Percentiles rank a stretch among this genome's conserved stretches.
Conservation (phyloP, 2,888 invertebrate species). For the Leptothorax acervorum region DNA sequence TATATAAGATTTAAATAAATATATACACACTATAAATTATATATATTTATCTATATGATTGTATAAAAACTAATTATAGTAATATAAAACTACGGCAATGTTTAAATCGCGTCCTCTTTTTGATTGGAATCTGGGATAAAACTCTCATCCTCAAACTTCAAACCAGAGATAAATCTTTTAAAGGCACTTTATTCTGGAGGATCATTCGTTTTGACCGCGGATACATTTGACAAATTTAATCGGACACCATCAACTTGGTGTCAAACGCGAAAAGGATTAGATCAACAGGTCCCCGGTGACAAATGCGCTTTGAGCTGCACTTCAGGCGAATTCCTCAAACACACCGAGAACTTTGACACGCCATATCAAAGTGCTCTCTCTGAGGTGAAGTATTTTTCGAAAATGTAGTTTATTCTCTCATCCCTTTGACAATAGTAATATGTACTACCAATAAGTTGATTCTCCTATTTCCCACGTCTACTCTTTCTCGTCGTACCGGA, state of each 20-base stretch:
- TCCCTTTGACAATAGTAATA: not conserved
- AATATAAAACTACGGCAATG: not conserved
- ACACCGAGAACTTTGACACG: not conserved
- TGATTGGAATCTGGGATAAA: not conserved
- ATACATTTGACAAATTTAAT: constrained; percentile 43
- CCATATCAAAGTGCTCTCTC: not conserved
- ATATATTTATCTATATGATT: not conserved
- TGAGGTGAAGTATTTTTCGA: not conserved
- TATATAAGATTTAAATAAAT: too few relatives aligned
- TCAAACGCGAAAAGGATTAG: constrained; percentile 40
- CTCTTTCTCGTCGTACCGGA: not conserved
- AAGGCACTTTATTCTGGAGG: not conserved
- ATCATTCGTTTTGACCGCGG: constrained; percentile 2
- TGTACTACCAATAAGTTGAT: not conserved
- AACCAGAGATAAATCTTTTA: not conserved
- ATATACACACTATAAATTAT: not conserved
- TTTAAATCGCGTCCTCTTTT: not conserved
- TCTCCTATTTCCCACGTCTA: not conserved
- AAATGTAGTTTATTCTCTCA: not conserved
- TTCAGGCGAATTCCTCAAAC: constrained; percentile 27
- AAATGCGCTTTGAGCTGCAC: constrained; percentile 36
- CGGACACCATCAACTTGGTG: constrained; percentile 26
- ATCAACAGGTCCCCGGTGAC: constrained; percentile 46
- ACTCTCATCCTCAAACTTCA: not conserved
- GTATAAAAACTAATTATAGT: not conserved